phyloP scores from a whole-genome alignment of 2,113 vertebrate genomes.

The Speoplatyrhinus poulsoni region DNA sequence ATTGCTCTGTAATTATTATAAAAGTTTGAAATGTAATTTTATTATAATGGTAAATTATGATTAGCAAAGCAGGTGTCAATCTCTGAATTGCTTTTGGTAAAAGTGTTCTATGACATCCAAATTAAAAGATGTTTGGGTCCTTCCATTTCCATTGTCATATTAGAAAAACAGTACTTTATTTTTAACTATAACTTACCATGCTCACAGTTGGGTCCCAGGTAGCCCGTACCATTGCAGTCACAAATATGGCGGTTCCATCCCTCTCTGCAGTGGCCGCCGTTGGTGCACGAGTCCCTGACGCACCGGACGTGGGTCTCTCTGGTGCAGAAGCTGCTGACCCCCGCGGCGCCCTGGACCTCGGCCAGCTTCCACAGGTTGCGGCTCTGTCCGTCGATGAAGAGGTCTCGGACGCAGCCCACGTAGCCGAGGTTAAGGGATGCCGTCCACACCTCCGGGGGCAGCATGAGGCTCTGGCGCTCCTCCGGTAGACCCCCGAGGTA shows the following conservation, averaged over 20 bases:
- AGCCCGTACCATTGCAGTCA: conserved; percentile 88
- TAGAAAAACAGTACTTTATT: too few species aligned
- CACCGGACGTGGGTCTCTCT: conserved; percentile 86
- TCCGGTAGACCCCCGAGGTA: conserved; percentile 91
- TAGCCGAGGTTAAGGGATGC: conserved; percentile 86
- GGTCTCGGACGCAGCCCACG: conserved; percentile 89
- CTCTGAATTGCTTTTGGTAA: too few species aligned
- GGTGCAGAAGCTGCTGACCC: conserved; percentile 85
- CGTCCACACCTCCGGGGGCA: conserved; percentile 90
- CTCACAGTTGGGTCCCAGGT: conserved; percentile 85
- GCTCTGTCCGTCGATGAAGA: conserved; percentile 90
- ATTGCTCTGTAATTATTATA: too few species aligned
- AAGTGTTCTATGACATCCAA: too few species aligned
- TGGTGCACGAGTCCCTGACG: conserved; percentile 79
- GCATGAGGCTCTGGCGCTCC: conserved; percentile 74
- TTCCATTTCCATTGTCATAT: too few species aligned
- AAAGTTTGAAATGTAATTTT: too few species aligned
- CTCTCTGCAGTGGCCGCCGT: conserved; percentile 84
- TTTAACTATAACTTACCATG: conserved; percentile 74
- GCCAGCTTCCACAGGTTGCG: conserved; percentile 85
- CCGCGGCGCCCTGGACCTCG: conserved; percentile 78
- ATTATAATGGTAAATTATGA: too few species aligned
- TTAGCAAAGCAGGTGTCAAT: too few species aligned
- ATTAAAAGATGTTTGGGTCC: too few species aligned
- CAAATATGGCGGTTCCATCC: conserved; percentile 94